These are phyloP conservation scores for Tinea trinotella DNA, from an alignment of 2,888 invertebrate species.

Conservation along the genomic window DNA sequence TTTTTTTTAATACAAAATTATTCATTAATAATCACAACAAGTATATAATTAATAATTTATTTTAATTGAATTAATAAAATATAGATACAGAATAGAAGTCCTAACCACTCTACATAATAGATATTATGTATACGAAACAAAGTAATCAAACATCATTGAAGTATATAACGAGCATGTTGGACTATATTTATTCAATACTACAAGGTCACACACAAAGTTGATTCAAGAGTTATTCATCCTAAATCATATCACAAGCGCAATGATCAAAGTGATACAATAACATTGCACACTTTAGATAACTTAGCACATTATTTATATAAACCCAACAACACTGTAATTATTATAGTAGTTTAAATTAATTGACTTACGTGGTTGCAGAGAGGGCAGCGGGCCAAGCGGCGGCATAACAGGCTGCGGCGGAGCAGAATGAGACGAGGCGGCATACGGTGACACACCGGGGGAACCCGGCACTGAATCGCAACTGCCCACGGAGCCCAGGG, in stretches of 20 bases:
- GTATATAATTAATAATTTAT: no score
- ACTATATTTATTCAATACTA: neutral
- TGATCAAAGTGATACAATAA: neutral
- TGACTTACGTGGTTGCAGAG: conserved; percentile 61
- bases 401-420: conserved; percentile 58
- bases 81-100: no score
- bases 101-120: no score
- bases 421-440: conserved; percentile 75
- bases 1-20: neutral
- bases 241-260: neutral
- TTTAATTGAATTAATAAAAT: no score
- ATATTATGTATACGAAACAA: no score
- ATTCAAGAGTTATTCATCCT: neutral
- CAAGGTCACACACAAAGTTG: neutral
- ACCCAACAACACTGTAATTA: neutral
- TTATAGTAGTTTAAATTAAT: neutral
- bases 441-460: conserved; percentile 43
- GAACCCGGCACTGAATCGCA: conserved; percentile 59
- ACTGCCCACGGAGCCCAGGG: conserved; percentile 48
- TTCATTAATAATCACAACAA: no score
- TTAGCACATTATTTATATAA: neutral
- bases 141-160: neutral
- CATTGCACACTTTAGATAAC: neutral
- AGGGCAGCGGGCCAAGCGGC: conserved; percentile 52
- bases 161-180: neutral